A percentile compares a stretch with the other conserved stretches of the same genome.
phyloP scores from a whole-genome alignment of 2,888 invertebrate genomes.

The Ochlodes sylvanus region DNA sequence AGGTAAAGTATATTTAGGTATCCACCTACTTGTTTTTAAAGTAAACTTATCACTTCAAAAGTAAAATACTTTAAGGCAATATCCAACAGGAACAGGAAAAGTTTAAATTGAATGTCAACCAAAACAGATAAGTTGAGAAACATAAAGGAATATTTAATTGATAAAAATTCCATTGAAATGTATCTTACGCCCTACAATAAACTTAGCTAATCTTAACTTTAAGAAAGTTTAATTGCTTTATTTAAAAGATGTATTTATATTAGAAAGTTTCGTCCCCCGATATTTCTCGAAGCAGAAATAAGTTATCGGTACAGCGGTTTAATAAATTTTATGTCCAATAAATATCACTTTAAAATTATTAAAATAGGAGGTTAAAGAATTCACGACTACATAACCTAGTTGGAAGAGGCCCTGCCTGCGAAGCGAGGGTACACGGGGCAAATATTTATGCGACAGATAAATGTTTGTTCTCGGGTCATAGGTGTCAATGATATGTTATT shows the following conservation, averaged over 20 bases:
- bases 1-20: too few species aligned
- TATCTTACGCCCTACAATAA: neutral
- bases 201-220: slow-evolving; percentile 6
- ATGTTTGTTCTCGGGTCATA: too few species aligned
- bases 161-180: neutral
- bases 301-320: too few species aligned
- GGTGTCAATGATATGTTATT: too few species aligned
- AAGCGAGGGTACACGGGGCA: too few species aligned
- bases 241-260: neutral
- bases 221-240: slow-evolving; percentile 1
- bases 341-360: too few species aligned
- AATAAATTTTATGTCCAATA: too few species aligned
- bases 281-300: neutral
- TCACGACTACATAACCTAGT: too few species aligned
- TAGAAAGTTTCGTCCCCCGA: neutral
- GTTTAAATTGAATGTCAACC: slow-evolving; percentile 5
- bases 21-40: neutral
- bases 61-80: neutral
- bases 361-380: too few species aligned
- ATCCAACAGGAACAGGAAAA: neutral
- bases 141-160: neutral
- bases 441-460: too few species aligned
- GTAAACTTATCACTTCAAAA: neutral
- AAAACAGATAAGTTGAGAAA: neutral
- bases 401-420: too few species aligned